phyloP scores from a whole-genome alignment of 2,888 invertebrate genomes.

The Cabera pusaria region DNA sequence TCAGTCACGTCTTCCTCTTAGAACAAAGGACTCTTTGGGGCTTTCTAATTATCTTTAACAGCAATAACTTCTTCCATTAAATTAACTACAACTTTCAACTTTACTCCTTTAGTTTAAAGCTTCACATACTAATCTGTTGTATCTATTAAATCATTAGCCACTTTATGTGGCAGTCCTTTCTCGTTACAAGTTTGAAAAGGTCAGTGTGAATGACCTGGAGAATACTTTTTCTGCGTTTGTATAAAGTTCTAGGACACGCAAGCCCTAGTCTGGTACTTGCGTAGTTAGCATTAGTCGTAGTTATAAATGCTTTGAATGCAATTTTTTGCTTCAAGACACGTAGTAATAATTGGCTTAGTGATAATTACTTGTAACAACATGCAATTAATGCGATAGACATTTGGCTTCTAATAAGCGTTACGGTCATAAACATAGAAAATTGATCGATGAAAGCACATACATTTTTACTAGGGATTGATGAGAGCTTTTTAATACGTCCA shows the following conservation, averaged over 20 bases:
- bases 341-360: conserved; percentile 23
- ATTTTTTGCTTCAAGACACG: conserved; percentile 32
- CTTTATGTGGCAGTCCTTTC: conserved; percentile 60
- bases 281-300: conserved; percentile 10
- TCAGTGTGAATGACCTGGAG: conserved; percentile 64
- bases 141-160: conserved; percentile 56
- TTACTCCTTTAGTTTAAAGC: conserved; percentile 23
- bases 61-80: conserved; percentile 47
- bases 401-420: conserved; percentile 1
- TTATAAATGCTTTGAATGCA: conserved; percentile 18
- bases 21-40: conserved; percentile 60
- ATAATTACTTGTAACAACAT: conserved; percentile 24
- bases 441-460: too few species aligned
- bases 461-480: too few species aligned
- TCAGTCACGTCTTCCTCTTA: conserved; percentile 34
- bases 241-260: conserved; percentile 54
- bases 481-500: too few species aligned
- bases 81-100: conserved; percentile 17
- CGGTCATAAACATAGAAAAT: too few species aligned
- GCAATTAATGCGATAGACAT: conserved; percentile 13
- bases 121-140: conserved; percentile 12
- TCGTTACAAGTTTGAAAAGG: conserved; percentile 66
- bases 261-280: conserved; percentile 20
- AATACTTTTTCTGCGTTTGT: conserved; percentile 47
- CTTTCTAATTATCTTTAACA: conserved; percentile 67